Evolutionary conservation across 2,888 invertebrate genomes (phyloP), one percentile per base, ranked within the genome.

Genomic region (Bellardia pandia): DNA sequence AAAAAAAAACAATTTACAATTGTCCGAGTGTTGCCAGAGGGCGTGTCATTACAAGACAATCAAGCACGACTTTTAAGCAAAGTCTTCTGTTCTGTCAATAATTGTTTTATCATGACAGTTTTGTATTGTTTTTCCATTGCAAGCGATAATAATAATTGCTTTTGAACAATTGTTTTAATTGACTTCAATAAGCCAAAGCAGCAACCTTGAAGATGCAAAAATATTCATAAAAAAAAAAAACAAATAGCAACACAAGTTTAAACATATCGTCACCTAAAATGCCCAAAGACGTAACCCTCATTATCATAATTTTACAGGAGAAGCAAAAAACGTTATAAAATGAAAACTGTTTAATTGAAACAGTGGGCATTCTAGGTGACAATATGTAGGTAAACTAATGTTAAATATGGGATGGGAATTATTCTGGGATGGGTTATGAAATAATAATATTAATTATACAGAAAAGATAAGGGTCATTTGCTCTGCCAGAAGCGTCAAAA

Each of bases 11-110:
- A 33, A 75, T 58, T 58, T 56, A n/a, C 78, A 75, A 85, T 87
- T 85, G 87, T 87, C 87, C 87, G 66, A 85, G 78, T 87, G 85
- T 77, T 84, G 87, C 87, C 81, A 64, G 87, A 85, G 87, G 87
- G 87, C 87, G 87, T 87, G 87, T 85, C 87, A 87, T 87, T 87
- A 87, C 87, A 87, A 87, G 87, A 87, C 81, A 87, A 78, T 87
- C 87, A 78, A 66, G 81, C 87, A 87, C 87, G 87, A 87, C 74
- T 87, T 81, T 74, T 60, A 62, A 72, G 62, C 75, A 75, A 81
- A 87, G 81, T 87, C 87, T 82, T 87, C 81, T 78, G 75, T 87
- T 81, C 81, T 87, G 87, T 85, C 87, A 87, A 87, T 87, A 87
- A 87, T 87, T 87, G 81, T 87, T 85, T 85, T 87, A 87, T 87